phyloP scores from a whole-genome alignment of 2,113 vertebrate species.

The Pogonocichla stellata region DNA sequence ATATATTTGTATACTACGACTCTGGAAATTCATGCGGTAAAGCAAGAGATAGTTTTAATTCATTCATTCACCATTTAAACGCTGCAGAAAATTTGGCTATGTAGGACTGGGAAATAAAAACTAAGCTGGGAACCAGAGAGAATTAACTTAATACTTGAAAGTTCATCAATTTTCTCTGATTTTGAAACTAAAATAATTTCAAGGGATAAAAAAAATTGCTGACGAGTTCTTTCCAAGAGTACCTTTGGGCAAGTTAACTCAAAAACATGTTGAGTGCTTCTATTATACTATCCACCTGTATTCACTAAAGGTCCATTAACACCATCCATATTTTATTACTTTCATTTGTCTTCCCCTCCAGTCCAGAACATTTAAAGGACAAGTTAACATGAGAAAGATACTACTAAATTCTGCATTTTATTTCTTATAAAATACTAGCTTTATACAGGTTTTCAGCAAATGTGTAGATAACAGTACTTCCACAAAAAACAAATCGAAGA shows the following conservation, averaged over 20 bases:
- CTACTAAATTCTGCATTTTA: not conserved
- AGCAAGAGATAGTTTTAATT: not conserved
- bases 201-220: not conserved
- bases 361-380: not conserved
- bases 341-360: not conserved
- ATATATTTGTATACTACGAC: not conserved
- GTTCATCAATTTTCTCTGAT: not conserved
- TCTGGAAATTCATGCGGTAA: not conserved
- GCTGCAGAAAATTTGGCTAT: not conserved
- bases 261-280: not conserved
- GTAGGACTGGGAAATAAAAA: not conserved
- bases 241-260: not conserved
- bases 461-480: not conserved
- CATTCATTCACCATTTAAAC: not conserved
- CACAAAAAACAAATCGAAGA: not conserved
- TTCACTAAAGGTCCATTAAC: not conserved
- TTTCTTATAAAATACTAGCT: not conserved
- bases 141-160: not conserved
- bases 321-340: not conserved
- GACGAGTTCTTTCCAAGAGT: not conserved
- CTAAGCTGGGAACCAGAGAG: not conserved
- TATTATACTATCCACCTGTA: not conserved
- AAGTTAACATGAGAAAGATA: not conserved
- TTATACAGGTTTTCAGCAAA: not conserved
- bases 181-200: not conserved